phyloP scores from a whole-genome alignment of 2,113 vertebrate species.

The Tricholaema leucomelas region DNA sequence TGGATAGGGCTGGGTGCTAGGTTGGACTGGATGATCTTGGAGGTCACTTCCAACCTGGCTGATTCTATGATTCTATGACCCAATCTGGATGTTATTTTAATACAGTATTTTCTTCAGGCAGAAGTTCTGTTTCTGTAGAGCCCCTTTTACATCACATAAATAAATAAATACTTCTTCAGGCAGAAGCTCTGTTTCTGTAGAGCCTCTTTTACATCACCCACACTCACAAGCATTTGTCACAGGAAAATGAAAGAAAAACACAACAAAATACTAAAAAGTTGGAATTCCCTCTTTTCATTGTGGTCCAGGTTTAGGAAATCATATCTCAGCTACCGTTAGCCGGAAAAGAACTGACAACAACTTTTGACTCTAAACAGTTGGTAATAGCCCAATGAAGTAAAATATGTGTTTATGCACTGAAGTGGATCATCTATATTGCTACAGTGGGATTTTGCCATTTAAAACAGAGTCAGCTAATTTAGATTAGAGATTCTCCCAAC shows the following conservation, averaged over 20 bases:
- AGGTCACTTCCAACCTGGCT: too few species aligned
- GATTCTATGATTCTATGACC: too few species aligned
- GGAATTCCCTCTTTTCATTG: not conserved
- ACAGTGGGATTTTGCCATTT: not conserved
- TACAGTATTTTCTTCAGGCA: not conserved
- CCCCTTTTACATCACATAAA: not conserved
- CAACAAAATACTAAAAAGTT: not conserved
- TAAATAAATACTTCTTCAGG: too few species aligned
- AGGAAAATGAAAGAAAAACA: not conserved
- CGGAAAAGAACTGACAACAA: not conserved
- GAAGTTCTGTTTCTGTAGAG: not conserved
- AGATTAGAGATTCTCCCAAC: not conserved
- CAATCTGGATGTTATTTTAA: not conserved
- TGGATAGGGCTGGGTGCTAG: too few species aligned
- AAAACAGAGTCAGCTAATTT: not conserved
- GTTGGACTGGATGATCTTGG: too few species aligned
- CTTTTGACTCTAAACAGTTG: not conserved
- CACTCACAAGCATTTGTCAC: not conserved
- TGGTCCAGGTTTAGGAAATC: not conserved
- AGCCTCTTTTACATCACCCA: not conserved
- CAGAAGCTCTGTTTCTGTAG: not conserved
- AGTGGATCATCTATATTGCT: fast-evolving
- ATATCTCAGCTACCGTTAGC: not conserved
- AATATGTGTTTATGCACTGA: not conserved
- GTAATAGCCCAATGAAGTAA: not conserved